phyloP scores from a whole-genome alignment of 2,113 vertebrate genomes.

The Oncorhynchus tshawytscha region DNA sequence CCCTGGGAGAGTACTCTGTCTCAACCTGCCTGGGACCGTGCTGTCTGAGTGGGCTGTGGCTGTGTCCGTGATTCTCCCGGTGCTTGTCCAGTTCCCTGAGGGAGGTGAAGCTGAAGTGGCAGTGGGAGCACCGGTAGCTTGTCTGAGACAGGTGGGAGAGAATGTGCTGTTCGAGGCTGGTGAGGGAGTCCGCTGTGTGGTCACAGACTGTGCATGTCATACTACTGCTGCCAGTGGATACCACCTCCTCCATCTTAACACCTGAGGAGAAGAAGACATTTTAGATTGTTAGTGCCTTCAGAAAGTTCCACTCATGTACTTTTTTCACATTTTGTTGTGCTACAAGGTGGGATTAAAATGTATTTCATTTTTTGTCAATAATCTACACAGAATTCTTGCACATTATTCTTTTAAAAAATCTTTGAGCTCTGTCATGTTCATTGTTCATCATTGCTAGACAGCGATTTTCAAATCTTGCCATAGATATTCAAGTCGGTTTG shows the following conservation, averaged over 20 bases:
- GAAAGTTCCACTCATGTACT: no score
- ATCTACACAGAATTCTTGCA: no score
- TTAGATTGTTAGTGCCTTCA: no score
- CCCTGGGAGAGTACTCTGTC: constrained; percentile 86
- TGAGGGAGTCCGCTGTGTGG: constrained; percentile 96
- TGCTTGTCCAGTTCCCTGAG: constrained; percentile 98
- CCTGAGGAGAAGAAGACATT: constrained; percentile 75
- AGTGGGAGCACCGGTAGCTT: constrained; percentile 98
- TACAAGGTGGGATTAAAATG: no score
- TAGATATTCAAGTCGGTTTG: no score
- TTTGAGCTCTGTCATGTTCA: no score
- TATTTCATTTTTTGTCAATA: no score
- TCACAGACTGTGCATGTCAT: constrained; percentile 99
- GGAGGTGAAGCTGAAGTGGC: constrained; percentile 93
- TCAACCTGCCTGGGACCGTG: no score
- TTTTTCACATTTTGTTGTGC: no score
- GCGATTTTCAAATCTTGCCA: no score
- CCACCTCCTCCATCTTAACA: constrained; percentile 98
- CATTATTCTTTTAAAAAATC: no score
- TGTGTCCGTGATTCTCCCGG: constrained; percentile 86
- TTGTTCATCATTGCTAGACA: no score
- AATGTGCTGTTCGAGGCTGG: constrained; percentile 99
- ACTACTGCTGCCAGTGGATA: constrained; percentile 88
- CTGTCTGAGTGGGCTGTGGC: constrained; percentile 78
- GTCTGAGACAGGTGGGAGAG: constrained; percentile 99